phyloP scores from a whole-genome alignment of 1,140 invertebrate genomes.

The Vanessa tameamea region DNA sequence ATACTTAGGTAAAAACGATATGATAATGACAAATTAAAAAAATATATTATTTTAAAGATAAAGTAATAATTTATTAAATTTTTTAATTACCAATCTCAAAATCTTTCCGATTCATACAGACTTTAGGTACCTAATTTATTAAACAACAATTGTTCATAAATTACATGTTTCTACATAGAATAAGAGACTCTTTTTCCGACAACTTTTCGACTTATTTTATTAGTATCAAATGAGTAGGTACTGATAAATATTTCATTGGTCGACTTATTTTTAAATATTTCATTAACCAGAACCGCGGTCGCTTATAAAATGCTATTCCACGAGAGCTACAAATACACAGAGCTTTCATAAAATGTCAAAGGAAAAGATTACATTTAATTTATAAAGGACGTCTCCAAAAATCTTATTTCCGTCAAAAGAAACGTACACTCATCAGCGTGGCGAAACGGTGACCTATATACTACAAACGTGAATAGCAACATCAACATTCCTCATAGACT shows the following conservation, averaged over 20 bases:
- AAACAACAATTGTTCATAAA: too few relatives aligned
- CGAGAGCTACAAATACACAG: conserved; percentile 1
- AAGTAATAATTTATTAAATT: too few relatives aligned
- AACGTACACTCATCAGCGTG: conserved; percentile 14
- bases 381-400: conserved; percentile 22
- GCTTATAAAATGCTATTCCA: neutral
- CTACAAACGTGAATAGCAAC: neutral
- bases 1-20: too few relatives aligned
- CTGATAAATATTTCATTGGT: neutral
- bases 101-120: too few relatives aligned
- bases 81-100: too few relatives aligned
- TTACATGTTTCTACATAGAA: too few relatives aligned
- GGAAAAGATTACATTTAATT: conserved; percentile 35
- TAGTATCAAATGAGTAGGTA: too few relatives aligned
- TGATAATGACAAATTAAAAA: too few relatives aligned
- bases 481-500: neutral
- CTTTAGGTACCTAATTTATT: too few relatives aligned
- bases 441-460: conserved; percentile 6
- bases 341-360: conserved; percentile 21
- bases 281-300: neutral
- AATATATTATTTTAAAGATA: too few relatives aligned
- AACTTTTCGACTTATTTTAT: too few relatives aligned
- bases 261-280: conserved; percentile 1
- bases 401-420: conserved; percentile 30
- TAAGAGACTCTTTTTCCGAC: too few relatives aligned